Conservation (phyloP, 2,797 vertebrate genomes). For the Sylvilagus floridanus region DNA sequence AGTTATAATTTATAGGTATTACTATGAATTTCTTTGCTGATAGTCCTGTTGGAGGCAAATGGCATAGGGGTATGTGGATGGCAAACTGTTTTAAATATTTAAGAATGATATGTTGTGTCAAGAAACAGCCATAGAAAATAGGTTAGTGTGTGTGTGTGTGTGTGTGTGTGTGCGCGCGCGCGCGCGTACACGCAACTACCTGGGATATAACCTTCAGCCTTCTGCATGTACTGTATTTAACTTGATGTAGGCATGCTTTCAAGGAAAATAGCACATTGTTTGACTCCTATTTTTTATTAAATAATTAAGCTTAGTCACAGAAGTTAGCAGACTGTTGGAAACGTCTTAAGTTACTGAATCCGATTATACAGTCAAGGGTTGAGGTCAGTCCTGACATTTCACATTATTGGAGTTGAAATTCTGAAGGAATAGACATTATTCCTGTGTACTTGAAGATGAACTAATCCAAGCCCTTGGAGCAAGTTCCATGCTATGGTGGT, state of each 20-base stretch:
- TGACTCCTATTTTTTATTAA: slow-evolving; percentile 60
- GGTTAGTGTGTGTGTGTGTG: neutral
- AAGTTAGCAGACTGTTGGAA: slow-evolving; percentile 18
- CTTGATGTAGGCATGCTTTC: slow-evolving; percentile 46
- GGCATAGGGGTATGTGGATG: neutral
- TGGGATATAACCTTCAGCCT: neutral
- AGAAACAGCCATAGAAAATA: neutral
- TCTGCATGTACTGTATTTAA: slow-evolving; percentile 28
- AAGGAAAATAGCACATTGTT: slow-evolving; percentile 52
- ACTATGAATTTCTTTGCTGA: neutral
- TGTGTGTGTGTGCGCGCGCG: neutral
- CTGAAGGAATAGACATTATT: neutral
- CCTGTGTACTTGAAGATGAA: neutral
- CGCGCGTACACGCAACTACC: neutral
- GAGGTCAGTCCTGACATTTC: neutral
- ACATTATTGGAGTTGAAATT: slow-evolving; percentile 18
- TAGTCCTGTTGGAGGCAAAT: neutral
- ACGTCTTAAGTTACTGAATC: neutral
- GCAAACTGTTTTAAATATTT: slow-evolving; percentile 26
- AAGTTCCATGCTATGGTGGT: too few relatives aligned
- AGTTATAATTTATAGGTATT: neutral
- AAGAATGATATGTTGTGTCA: slow-evolving; percentile 6
- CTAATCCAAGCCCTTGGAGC: neutral
- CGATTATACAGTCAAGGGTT: neutral
- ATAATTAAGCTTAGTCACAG: slow-evolving; percentile 28